phyloP scores from a whole-genome alignment of 1,140 invertebrate genomes.

The Tetramorium simillimum region DNA sequence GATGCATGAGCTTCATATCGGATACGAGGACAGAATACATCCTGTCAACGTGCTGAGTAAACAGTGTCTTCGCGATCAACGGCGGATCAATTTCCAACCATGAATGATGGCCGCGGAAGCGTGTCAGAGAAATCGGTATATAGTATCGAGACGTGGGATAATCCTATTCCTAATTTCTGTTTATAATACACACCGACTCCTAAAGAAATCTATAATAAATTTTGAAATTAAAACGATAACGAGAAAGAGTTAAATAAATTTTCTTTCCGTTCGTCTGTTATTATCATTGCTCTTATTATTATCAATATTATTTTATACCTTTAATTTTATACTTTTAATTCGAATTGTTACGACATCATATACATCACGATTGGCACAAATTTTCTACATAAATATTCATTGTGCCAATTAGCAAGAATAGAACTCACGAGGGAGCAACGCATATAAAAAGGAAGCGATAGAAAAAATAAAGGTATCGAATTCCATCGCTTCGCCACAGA shows the following conservation, averaged over 20 bases:
- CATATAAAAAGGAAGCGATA: neutral
- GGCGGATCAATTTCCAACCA: constrained; percentile 35
- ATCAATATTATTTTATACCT: neutral
- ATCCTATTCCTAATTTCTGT: neutral
- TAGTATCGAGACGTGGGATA: neutral
- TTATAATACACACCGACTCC: neutral
- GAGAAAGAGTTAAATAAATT: neutral
- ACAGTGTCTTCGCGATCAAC: constrained; percentile 62
- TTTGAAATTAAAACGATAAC: neutral
- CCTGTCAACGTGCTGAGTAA: constrained; percentile 68
- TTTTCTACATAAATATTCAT: neutral
- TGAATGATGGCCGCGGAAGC: constrained; percentile 31
- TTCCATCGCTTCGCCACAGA: constrained; percentile 37
- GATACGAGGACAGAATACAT: constrained; percentile 59
- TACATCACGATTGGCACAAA: neutral
- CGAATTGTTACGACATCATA: neutral
- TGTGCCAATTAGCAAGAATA: neutral
- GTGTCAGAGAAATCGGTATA: constrained; percentile 7
- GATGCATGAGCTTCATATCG: constrained; percentile 30
- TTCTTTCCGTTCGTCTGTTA: neutral
- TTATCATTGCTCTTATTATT: neutral
- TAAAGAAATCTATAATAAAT: neutral
- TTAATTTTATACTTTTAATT: neutral
- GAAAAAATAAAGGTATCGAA: neutral
- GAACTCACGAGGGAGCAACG: neutral